Evolutionary conservation across 2,797 vertebrate species (phyloP).

Genomic region (Coilia nasus): DNA sequence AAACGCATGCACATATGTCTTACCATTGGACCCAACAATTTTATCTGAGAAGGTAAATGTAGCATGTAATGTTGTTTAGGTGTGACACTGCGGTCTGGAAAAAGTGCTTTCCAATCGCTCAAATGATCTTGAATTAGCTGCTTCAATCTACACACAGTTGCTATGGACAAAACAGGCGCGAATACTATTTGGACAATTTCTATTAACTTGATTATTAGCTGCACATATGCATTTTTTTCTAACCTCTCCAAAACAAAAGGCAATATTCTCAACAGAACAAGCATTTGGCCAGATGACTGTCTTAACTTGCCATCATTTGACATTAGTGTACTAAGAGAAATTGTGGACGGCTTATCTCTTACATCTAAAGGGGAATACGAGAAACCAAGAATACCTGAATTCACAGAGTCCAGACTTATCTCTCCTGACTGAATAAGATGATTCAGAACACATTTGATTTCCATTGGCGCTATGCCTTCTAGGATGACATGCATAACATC

Average conservation of each 20-base stretch:
- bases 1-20: slow-evolving; percentile 45
- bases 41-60: background rate
- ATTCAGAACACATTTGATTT: too few relatives aligned
- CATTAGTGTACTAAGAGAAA: too few relatives aligned
- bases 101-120: slow-evolving; percentile 42
- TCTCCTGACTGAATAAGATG: too few relatives aligned
- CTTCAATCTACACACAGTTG: slow-evolving; percentile 32
- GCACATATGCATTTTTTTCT: slow-evolving; percentile 26
- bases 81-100: slow-evolving; percentile 28
- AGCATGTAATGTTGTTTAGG: too few relatives aligned
- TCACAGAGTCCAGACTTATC: too few relatives aligned
- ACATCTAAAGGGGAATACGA: too few relatives aligned
- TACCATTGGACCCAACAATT: slow-evolving; percentile 24
- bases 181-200: slow-evolving; percentile 41
- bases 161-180: slow-evolving; percentile 29
- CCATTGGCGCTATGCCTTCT: too few relatives aligned
- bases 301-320: too few relatives aligned
- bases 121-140: slow-evolving; percentile 37
- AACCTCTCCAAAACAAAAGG: background rate
- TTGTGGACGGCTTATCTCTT: background rate
- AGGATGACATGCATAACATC: too few relatives aligned
- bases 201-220: slow-evolving; percentile 26
- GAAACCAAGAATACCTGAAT: background rate
- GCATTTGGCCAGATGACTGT: background rate
- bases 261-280: background rate